These are phyloP conservation scores for Gandaritis pyraliata DNA, from an alignment of 2,888 invertebrate genomes.

Conservation along the genomic window DNA sequence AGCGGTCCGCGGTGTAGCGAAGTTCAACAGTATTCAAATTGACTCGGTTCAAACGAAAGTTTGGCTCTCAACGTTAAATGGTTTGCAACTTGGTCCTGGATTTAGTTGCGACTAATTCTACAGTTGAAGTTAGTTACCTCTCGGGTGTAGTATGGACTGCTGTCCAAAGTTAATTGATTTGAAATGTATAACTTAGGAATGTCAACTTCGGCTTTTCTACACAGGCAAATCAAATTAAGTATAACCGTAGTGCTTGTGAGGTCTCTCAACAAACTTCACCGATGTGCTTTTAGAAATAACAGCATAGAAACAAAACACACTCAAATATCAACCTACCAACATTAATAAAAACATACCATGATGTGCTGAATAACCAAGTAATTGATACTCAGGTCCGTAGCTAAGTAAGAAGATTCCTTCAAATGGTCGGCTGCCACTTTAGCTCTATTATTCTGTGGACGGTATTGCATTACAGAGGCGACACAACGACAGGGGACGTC, in stretches of 20 bases:
- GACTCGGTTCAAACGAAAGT: constrained; percentile 58
- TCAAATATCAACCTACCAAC: no score
- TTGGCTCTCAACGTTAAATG: constrained; percentile 60
- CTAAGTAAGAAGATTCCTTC: constrained; percentile 36
- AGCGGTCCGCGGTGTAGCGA: constrained; percentile 44
- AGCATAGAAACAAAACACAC: no score
- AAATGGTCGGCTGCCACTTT: constrained; percentile 59
- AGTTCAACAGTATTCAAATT: constrained; percentile 59
- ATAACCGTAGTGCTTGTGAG: no score
- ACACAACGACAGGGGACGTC: constrained; percentile 65
- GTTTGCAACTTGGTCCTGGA: constrained; percentile 60
- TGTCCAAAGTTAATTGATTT: constrained; percentile 5
- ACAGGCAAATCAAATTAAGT: no score
- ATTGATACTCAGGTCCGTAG: not conserved
- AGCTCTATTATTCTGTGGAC: constrained; percentile 42
- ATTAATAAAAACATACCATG: no score
- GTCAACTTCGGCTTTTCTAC: not conserved
- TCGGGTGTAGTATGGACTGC: constrained; percentile 39
- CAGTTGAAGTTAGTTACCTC: constrained; percentile 53
- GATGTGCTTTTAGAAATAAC: no score
- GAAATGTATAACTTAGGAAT: constrained; percentile 26
- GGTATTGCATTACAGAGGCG: constrained; percentile 68
- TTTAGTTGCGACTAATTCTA: constrained; percentile 57
- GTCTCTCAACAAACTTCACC: no score
- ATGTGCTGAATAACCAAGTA: no score